These are phyloP conservation scores for Lucifuga dentata DNA, from an alignment of 2,113 vertebrate genomes.

Conservation along the genomic window DNA sequence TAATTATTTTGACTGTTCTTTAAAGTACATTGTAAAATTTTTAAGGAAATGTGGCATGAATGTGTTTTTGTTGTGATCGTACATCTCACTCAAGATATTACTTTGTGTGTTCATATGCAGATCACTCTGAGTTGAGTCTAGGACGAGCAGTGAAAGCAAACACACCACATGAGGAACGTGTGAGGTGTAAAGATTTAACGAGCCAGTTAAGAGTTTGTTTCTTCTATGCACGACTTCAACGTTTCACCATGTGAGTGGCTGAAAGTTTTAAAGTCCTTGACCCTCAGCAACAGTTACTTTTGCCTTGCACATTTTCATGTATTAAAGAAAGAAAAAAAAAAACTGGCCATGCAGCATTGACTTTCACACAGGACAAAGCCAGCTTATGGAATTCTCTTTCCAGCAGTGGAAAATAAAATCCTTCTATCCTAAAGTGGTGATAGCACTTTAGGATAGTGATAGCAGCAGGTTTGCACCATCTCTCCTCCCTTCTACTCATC, in stretches of 20 bases:
- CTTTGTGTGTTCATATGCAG: background rate
- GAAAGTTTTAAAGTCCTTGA: conserved; percentile 19
- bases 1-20: no score
- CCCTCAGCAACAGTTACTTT: background rate
- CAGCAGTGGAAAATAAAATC: conserved; percentile 38
- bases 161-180: conserved; percentile 18
- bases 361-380: conserved; percentile 51
- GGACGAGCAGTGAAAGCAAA: background rate
- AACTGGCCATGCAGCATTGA: conserved; percentile 41
- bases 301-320: background rate
- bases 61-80: background rate
- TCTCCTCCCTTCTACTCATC: conserved; percentile 1
- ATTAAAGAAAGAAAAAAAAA: conserved; percentile 43
- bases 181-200: conserved; percentile 9
- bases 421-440: conserved; percentile 24
- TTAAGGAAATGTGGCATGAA: no score
- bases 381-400: conserved; percentile 38
- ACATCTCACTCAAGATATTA: background rate
- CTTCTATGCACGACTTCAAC: background rate
- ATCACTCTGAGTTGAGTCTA: background rate
- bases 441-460: no score
- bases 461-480: conserved; percentile 49
- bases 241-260: conserved; percentile 3
- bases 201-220: conserved; percentile 10
- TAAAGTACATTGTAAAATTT: background rate